Conservation (phyloP, 1,140 invertebrate species). For the Helicoverpa armigera region DNA sequence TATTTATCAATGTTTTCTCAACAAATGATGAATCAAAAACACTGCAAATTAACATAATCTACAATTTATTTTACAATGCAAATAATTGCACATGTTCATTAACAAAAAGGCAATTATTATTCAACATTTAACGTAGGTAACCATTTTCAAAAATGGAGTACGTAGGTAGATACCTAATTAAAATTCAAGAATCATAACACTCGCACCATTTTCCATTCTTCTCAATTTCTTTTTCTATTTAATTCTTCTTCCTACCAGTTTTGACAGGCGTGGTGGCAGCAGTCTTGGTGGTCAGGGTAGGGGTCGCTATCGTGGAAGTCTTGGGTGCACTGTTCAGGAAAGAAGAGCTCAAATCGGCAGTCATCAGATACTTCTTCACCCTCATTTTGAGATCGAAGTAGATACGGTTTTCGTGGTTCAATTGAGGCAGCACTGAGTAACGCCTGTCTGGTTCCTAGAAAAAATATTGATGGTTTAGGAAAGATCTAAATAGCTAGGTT, state of each 20-base stretch:
- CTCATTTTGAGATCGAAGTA: slow-evolving; percentile 65
- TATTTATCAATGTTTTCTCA: too few species aligned
- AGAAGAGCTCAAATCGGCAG: slow-evolving; percentile 55
- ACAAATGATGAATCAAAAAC: too few species aligned
- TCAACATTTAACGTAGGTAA: too few species aligned
- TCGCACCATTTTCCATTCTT: too few species aligned
- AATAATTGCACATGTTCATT: too few species aligned
- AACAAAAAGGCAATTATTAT: too few species aligned
- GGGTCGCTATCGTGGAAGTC: slow-evolving; percentile 8
- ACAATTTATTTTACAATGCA: too few species aligned
- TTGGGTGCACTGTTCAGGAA: slow-evolving; percentile 4
- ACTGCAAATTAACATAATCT: too few species aligned
- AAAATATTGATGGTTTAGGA: background rate
- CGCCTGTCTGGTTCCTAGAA: slow-evolving; percentile 66
- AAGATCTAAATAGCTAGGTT: background rate
- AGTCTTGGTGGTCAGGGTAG: background rate
- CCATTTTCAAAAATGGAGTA: too few species aligned
- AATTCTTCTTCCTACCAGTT: background rate
- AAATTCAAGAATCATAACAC: too few species aligned
- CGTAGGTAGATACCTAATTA: too few species aligned
- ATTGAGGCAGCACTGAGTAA: slow-evolving; percentile 68
- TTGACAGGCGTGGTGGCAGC: background rate
- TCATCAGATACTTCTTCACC: slow-evolving; percentile 59
- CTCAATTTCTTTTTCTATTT: too few species aligned
- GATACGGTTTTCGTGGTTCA: slow-evolving; percentile 67